Conservation (phyloP, 2,113 vertebrate species). For the Oostethus manadensis region DNA sequence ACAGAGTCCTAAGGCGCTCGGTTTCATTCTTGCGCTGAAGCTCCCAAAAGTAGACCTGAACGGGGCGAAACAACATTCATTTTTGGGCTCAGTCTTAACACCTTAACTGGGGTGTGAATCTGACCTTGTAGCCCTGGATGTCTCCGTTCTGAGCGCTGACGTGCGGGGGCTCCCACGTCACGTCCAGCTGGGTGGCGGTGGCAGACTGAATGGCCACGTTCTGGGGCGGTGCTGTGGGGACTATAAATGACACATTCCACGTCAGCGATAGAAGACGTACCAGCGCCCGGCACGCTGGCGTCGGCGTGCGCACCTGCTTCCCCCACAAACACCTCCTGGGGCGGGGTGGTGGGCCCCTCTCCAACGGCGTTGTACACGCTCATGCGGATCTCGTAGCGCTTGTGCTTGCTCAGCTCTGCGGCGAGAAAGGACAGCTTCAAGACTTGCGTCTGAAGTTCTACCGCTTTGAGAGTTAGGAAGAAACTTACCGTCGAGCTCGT, state of each 20-base stretch:
- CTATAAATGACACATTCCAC: constrained; percentile 57
- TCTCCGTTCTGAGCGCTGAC: constrained; percentile 88
- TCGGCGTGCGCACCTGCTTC: constrained; percentile 81
- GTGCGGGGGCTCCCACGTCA: constrained; percentile 89
- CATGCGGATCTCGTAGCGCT: constrained; percentile 92
- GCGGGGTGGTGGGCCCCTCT: constrained; percentile 84
- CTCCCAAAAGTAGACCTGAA: constrained; percentile 93
- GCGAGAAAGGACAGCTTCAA: neutral
- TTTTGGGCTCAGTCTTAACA: neutral
- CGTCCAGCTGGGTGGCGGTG: constrained; percentile 90
- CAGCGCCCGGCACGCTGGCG: too few relatives aligned
- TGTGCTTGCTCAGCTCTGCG: constrained; percentile 88
- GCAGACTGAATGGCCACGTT: constrained; percentile 81
- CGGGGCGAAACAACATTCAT: neutral
- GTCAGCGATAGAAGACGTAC: too few relatives aligned
- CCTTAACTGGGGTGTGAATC: neutral
- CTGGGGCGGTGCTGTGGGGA: constrained; percentile 84
- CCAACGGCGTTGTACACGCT: constrained; percentile 91
- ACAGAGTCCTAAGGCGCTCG: constrained; percentile 80
- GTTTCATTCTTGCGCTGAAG: constrained; percentile 81
- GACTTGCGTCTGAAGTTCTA: neutral
- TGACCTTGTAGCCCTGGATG: constrained; percentile 96
- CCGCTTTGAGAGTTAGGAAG: neutral
- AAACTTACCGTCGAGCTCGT: constrained; percentile 91
- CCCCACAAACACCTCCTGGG: constrained; percentile 94